These are phyloP conservation scores for Euplagia quadripunctaria DNA, from an alignment of 2,888 invertebrate genomes.

Conservation along the genomic window DNA sequence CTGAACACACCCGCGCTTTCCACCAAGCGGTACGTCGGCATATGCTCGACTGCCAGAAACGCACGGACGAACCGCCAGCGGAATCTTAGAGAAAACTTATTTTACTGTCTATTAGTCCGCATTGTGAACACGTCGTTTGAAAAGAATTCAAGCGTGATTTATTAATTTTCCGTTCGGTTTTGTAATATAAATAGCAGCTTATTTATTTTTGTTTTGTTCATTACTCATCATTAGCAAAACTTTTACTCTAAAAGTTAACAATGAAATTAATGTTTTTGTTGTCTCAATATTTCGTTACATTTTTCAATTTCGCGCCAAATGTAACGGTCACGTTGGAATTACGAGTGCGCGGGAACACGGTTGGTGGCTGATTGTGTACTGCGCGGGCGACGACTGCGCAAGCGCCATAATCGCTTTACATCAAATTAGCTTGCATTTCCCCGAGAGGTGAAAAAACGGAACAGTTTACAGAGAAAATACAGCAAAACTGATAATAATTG, in stretches of 20 bases:
- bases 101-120: constrained; percentile 65
- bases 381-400: constrained; percentile 63
- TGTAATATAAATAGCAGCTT: constrained; percentile 26
- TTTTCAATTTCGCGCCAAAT: constrained; percentile 57
- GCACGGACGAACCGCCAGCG: constrained; percentile 52
- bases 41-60: constrained; percentile 66
- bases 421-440: constrained; percentile 81
- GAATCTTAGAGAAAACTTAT: constrained; percentile 76
- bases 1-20: constrained; percentile 60
- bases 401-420: constrained; percentile 74
- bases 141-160: constrained; percentile 67
- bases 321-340: constrained; percentile 49
- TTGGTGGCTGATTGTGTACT: constrained; percentile 68
- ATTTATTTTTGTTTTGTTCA: constrained; percentile 24
- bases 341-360: constrained; percentile 68
- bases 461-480: constrained; percentile 78
- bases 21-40: constrained; percentile 76
- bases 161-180: constrained; percentile 61
- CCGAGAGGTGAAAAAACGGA: constrained; percentile 80
- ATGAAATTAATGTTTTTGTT: constrained; percentile 61
- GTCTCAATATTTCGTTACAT: constrained; percentile 33
- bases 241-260: constrained; percentile 78
- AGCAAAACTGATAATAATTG: constrained; percentile 76
- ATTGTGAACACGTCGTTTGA: constrained; percentile 65
- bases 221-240: constrained; percentile 71